Conservation (phyloP, 2,888 invertebrate species). For the Microctonus hyperodae region DNA sequence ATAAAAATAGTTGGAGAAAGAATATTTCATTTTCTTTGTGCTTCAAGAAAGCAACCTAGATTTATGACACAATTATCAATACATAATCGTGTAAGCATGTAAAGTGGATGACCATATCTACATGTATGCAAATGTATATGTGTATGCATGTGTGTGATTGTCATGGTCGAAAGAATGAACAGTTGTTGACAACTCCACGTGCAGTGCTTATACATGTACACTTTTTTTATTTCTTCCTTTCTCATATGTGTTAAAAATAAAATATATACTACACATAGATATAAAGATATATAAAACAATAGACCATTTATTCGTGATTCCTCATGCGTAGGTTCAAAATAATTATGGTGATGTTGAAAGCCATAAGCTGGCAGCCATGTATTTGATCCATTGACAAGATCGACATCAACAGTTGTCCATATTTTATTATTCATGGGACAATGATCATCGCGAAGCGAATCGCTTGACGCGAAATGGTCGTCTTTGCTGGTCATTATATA, state of each 20-base stretch:
- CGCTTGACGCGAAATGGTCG: background rate
- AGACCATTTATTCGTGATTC: slow-evolving; percentile 61
- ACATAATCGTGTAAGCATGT: background rate
- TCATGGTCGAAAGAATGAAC: background rate
- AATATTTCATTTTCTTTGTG: slow-evolving; percentile 15
- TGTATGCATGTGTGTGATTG: background rate
- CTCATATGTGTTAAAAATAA: slow-evolving; percentile 10
- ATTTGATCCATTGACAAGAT: slow-evolving; percentile 69
- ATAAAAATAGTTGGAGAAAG: background rate
- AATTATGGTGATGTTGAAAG: slow-evolving; percentile 71
- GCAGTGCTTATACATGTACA: background rate
- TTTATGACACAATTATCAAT: slow-evolving; percentile 21
- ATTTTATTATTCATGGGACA: slow-evolving; percentile 22
- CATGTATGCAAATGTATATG: slow-evolving; percentile 8
- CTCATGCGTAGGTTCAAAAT: slow-evolving; percentile 57
- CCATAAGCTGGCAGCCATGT: slow-evolving; percentile 84
- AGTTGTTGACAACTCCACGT: background rate
- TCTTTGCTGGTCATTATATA: slow-evolving; percentile 2
- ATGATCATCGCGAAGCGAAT: slow-evolving; percentile 38
- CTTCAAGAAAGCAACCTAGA: slow-evolving; percentile 31
- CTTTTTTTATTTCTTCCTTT: background rate
- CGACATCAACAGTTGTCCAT: slow-evolving; percentile 48
- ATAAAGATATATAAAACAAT: slow-evolving; percentile 33
- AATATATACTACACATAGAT: slow-evolving; percentile 18
- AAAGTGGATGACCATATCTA: too few species aligned